These are phyloP conservation scores for Streblospio benedicti DNA, from an alignment of 1,140 invertebrate species.

Conservation along the genomic window DNA sequence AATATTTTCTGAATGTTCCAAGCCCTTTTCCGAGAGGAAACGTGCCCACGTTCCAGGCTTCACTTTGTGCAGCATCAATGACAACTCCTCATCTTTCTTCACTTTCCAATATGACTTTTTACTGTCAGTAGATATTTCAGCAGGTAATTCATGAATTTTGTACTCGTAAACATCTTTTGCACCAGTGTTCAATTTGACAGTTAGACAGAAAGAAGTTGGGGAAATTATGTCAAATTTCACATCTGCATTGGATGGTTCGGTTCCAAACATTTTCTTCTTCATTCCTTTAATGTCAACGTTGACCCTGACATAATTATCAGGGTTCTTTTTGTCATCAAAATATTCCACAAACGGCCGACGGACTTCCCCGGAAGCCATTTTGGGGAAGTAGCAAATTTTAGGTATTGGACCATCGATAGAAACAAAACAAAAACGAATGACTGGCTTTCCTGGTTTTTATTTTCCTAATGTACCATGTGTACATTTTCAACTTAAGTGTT, in stretches of 20 bases:
- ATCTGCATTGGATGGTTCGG: neutral
- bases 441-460: too few species aligned
- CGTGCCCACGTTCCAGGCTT: neutral
- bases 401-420: too few species aligned
- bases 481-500: too few species aligned
- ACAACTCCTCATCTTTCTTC: neutral
- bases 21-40: too few species aligned
- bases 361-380: too few species aligned
- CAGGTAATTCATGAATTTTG: conserved; percentile 5
- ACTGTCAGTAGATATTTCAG: neutral
- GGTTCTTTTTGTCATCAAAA: conserved; percentile 5
- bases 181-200: neutral
- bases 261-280: conserved; percentile 1
- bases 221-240: neutral
- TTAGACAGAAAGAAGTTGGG: neutral
- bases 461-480: too few species aligned
- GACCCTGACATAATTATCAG: conserved; percentile 3
- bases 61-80: neutral
- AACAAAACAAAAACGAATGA: too few species aligned
- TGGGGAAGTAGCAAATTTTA: too few species aligned
- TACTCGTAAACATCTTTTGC: neutral
- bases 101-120: neutral
- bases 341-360: too few species aligned
- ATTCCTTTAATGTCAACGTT: neutral
- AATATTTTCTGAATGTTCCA: too few species aligned